Evolutionary conservation across 92 coral and sea anemone genomes (phyloP).

Genomic region (Bergia puertoricense): DNA sequence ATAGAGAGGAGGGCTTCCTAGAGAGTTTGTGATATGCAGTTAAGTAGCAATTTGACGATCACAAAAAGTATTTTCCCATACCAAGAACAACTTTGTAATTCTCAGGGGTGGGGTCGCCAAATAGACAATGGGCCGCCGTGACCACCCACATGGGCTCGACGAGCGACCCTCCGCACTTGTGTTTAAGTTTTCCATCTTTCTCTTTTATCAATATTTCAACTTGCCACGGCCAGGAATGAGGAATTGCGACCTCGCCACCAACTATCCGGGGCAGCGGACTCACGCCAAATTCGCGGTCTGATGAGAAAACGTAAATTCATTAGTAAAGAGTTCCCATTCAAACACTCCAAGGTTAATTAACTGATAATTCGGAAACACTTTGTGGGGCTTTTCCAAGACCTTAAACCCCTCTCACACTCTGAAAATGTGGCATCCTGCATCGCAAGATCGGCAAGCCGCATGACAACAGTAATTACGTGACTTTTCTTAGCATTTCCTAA

Average conservation of each 20-base stretch:
- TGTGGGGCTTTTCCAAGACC: too few species aligned
- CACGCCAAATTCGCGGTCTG: slow-evolving; percentile 6
- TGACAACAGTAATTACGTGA: too few species aligned
- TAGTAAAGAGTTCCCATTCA: neutral
- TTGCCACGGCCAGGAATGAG: slow-evolving; percentile 36
- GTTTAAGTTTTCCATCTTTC: neutral
- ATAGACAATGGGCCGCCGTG: slow-evolving; percentile 23
- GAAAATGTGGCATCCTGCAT: too few species aligned
- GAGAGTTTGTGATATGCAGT: too few species aligned
- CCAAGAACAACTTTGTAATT: slow-evolving; percentile 14
- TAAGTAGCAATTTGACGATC: too few species aligned
- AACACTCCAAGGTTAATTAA: too few species aligned
- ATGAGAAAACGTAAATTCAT: neutral
- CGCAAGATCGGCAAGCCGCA: too few species aligned
- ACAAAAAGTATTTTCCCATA: neutral
- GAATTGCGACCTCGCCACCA: slow-evolving; percentile 1
- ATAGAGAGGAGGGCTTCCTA: too few species aligned
- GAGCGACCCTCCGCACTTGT: slow-evolving; percentile 24
- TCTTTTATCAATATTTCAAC: neutral
- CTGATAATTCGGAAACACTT: neutral
- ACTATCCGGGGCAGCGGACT: slow-evolving; percentile 24
- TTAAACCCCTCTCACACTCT: too few species aligned
- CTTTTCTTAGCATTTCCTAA: neutral
- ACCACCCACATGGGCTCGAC: slow-evolving; percentile 2
- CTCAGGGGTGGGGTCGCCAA: slow-evolving; percentile 26